Evolutionary conservation across 2,888 invertebrate genomes (phyloP).

Genomic region (Catocala sponsa): DNA sequence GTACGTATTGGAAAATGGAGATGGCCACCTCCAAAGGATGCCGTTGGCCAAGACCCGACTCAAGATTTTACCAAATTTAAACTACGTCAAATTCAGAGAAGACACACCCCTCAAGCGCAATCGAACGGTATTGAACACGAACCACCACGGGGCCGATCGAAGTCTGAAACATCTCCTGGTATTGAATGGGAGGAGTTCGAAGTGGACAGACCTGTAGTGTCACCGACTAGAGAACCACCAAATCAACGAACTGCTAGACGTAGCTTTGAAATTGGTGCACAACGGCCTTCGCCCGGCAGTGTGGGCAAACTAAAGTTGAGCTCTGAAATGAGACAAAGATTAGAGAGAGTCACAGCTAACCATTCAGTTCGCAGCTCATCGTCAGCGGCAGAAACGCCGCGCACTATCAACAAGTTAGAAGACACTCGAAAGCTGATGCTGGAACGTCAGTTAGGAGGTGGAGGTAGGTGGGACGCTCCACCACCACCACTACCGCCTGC

Average conservation of each 20-base stretch:
- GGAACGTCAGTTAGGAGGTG: constrained; percentile 94
- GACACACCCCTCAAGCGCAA: constrained; percentile 92
- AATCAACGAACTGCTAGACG: constrained; percentile 83
- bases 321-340: constrained; percentile 96
- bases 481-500: constrained; percentile 91
- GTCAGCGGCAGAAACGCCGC: constrained; percentile 90
- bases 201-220: constrained; percentile 86
- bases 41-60: constrained; percentile 90
- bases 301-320: constrained; percentile 96
- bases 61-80: constrained; percentile 96
- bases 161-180: constrained; percentile 84
- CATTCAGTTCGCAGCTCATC: constrained; percentile 95
- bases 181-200: constrained; percentile 96
- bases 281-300: constrained; percentile 94
- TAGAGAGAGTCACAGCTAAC: constrained; percentile 96
- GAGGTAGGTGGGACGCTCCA: constrained; percentile 89
- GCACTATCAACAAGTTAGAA: constrained; percentile 93
- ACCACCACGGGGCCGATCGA: constrained; percentile 76
- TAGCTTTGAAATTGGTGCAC: constrained; percentile 94
- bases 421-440: constrained; percentile 95
- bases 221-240: constrained; percentile 78
- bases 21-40: constrained; percentile 96
- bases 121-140: constrained; percentile 78
- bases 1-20: constrained; percentile 98
- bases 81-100: constrained; percentile 93